Evolutionary conservation across 2,888 invertebrate species (phyloP), one percentile per base, ranked within the genome.

Genomic region (Sarcophaga subvicina): DNA sequence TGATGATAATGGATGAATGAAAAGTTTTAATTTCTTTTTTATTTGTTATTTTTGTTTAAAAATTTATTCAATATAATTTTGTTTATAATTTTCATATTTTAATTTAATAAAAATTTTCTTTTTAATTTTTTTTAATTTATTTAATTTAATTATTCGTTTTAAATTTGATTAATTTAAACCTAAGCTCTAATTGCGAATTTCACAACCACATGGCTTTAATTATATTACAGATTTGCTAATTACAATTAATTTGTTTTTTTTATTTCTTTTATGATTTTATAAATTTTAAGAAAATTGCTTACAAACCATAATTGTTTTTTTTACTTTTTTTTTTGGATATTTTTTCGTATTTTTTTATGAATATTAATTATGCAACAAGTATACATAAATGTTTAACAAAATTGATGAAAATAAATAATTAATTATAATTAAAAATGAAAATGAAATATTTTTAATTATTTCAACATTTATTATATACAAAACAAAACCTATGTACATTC

Each of bases 161-260:
- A 37, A 37, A 37, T 37, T 37, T 37, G 37, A 37, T 78, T 87
- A 49, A 77, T 80, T 85, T 85, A 81, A 89, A 86, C 89, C 90
- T 90, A 90, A 90, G 90, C 90, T 90, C 90, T 90, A 90, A 90
- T 90, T 90, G 90, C 90, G 90, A 90, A 88, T 89, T 89, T 90
- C 90, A 90, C 90, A 90, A 90, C 90, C 90, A 90, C 89, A 89
- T 90, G 89, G 89, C 90, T 90, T 89, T 83, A 80, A 80, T 79
- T 82, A 85, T 88, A 79, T 86, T 86, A 85, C 88, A 87, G 64
- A 64, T 83, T 87, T 84, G 75, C 59, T 85, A 82, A 82, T 82
- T 83, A 86, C 75, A 82, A 70, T 77, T 82, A 54, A 37, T 45
- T 47, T 83, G 12, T 76, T 63, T 64, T 69, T 82, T 78, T 83